These are phyloP conservation scores for Tolmerus cingulatus DNA, from an alignment of 2,888 invertebrate genomes.

Conservation along the genomic window DNA sequence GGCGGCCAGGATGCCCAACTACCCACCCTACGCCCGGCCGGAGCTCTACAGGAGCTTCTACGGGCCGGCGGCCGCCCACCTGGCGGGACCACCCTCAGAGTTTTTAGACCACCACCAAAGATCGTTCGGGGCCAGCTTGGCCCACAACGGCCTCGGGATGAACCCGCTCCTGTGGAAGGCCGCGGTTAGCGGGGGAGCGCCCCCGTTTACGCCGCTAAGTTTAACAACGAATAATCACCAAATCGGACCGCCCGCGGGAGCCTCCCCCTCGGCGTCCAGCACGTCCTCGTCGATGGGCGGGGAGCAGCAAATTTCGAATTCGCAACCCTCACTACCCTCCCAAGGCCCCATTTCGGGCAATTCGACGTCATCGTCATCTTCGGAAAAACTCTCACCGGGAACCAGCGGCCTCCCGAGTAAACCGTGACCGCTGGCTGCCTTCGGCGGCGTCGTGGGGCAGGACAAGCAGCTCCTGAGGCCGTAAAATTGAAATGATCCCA, in stretches of 20 bases:
- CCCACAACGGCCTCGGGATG: constrained; percentile 63
- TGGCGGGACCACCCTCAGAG: constrained; percentile 59
- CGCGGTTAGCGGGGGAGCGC: constrained; percentile 58
- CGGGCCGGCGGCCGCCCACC: constrained; percentile 70
- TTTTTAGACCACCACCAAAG: constrained; percentile 71
- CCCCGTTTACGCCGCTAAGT: constrained; percentile 62
- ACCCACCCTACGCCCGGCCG: constrained; percentile 77
- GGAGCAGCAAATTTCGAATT: constrained; percentile 56
- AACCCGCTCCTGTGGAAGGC: constrained; percentile 63
- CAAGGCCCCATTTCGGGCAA: constrained; percentile 57
- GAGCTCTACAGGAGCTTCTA: constrained; percentile 84
- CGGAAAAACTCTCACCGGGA: constrained; percentile 60
- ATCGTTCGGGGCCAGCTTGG: constrained; percentile 68
- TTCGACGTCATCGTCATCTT: constrained; percentile 60
- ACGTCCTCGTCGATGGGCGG: constrained; percentile 63
- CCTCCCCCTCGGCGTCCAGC: constrained; percentile 66
- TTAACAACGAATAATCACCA: constrained; percentile 58
- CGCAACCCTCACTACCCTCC: constrained; percentile 52
- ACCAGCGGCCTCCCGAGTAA: constrained; percentile 54
- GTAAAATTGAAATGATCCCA: constrained; percentile 51
- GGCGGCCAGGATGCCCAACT: constrained; percentile 68
- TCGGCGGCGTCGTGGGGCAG: constrained; percentile 57
- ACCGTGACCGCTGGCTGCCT: constrained; percentile 45
- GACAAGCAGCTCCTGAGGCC: constrained; percentile 60
- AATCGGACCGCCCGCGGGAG: constrained; percentile 63